phyloP scores from a whole-genome alignment of 2,113 vertebrate species.

The Datnioides undecimradiatus region DNA sequence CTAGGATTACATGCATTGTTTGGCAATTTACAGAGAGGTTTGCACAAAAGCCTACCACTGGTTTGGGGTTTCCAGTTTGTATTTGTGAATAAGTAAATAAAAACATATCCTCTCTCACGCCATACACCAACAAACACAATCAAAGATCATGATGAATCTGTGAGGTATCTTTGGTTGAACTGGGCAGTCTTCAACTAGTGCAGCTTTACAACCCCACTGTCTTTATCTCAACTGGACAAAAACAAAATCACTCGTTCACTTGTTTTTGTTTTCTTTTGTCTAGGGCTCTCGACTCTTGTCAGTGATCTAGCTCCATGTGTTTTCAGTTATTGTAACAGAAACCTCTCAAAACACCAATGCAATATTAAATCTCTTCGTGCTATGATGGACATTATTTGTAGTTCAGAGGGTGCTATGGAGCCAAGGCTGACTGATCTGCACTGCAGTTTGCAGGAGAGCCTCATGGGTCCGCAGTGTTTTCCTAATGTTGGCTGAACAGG shows the following conservation, averaged over 20 bases:
- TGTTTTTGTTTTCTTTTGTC: constrained; percentile 20
- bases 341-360: constrained; percentile 44
- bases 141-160: background rate
- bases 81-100: too few relatives aligned
- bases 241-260: background rate
- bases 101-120: too few relatives aligned
- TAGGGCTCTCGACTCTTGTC: background rate
- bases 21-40: background rate
- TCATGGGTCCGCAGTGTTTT: constrained; percentile 39
- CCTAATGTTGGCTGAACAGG: constrained; percentile 44
- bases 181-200: background rate
- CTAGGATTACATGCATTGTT: background rate
- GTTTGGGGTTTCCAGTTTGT: background rate
- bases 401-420: constrained; percentile 37
- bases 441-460: constrained; percentile 35
- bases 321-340: constrained; percentile 55
- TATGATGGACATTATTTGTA: constrained; percentile 43
- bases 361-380: constrained; percentile 38
- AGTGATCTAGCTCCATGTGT: constrained; percentile 51
- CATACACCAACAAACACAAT: background rate
- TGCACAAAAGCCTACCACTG: background rate
- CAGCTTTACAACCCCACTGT: background rate
- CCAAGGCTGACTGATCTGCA: constrained; percentile 41
- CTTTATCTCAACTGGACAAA: background rate
- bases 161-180: background rate